Conservation (phyloP, 2,113 vertebrate genomes). For the Pithys albifrons region DNA sequence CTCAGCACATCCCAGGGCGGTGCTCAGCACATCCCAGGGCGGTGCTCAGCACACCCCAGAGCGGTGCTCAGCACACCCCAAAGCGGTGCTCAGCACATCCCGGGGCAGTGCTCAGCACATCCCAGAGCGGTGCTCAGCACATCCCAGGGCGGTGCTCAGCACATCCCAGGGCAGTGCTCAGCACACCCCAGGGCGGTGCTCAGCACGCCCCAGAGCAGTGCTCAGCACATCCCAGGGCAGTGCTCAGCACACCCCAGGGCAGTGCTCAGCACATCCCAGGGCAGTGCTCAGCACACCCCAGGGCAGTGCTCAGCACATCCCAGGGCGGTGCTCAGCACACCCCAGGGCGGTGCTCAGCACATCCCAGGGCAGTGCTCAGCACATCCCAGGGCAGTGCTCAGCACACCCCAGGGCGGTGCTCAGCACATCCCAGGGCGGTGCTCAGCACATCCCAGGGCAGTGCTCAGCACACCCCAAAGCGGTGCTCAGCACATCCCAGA, state of each 20-base stretch:
- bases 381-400: background rate
- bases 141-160: background rate
- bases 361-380: background rate
- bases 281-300: background rate
- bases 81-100: no score
- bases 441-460: background rate
- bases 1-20: background rate
- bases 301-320: background rate
- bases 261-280: background rate
- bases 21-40: background rate
- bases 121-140: background rate
- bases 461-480: no score
- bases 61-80: background rate
- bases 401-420: background rate
- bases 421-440: background rate
- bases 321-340: background rate
- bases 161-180: background rate
- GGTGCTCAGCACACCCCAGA: no score
- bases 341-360: background rate
- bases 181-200: background rate
- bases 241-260: background rate
- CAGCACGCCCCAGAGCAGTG: background rate
- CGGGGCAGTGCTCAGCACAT: background rate
- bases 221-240: background rate
- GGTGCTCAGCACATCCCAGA: background rate